Base-by-base conservation (phyloP, 2,888 invertebrate genomes). In the Ophonus ardosiacus region DNA sequence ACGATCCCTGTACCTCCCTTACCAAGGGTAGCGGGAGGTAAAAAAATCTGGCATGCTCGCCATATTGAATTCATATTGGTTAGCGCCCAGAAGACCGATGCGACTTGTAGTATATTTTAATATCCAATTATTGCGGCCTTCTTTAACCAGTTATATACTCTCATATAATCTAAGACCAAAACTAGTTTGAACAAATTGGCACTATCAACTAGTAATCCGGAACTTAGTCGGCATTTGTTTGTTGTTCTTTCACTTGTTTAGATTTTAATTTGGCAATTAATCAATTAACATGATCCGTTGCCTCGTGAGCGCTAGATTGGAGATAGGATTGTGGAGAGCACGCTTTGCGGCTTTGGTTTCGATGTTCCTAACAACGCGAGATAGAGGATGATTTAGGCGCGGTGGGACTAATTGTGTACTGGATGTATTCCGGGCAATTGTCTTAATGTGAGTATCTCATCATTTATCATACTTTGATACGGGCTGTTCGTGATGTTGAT, bases 251-350 rank as follows among this genome's bases (percentile, higher is more conserved):
- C 79, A 79, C 79, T 79, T 59, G 79, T 59, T 79, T 61, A 24
- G 61, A 61, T 79, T 79, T 59, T 79, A 79, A 79, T 79, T 79
- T 61, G 79, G 79, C 61, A 79, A 79, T 79, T 79, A 79, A 79
- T 79, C 79, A 79, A 79, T 79, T 79, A 79, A 61, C 61, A 79
- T 79, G 61, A 79, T 79, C 79, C n/a, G 18, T 51, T 51, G 43
- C 18, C 18, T 74, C 71, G 71, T 74, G 40, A 74, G 40, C 51
- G 40, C 71, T 18, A 15, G 71, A 74, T 74, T 13, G 68, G 71
- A 74, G 71, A 74, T 74, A 74, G 40, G 71, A 74, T 74, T 74
- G 71, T 74, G 51, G 43, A 15, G 68, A 31, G 31, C 17, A 15
- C 40, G 17, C 71, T 40, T n/a, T 15, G 40, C 71, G 18, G 40